phyloP scores from a whole-genome alignment of 2,113 vertebrate genomes.

The Galbula dea region DNA sequence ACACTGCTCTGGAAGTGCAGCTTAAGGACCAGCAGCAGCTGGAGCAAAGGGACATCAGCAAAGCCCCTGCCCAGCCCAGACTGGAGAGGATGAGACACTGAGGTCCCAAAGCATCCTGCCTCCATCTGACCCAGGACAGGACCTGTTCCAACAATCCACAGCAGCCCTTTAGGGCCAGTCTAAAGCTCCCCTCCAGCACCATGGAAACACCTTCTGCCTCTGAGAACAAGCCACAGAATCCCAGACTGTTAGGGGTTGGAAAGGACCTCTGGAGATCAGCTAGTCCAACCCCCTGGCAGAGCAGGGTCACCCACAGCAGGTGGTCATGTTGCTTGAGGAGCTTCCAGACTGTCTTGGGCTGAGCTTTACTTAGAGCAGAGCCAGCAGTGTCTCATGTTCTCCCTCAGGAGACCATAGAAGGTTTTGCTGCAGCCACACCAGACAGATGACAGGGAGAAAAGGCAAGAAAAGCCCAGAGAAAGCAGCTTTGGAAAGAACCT shows the following conservation, averaged over 20 bases:
- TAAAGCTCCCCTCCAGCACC: accelerated
- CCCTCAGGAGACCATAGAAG: accelerated
- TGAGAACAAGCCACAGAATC: background rate
- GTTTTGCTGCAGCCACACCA: background rate
- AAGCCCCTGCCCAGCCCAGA: background rate
- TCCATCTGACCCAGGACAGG: accelerated
- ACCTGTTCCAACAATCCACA: too few relatives aligned
- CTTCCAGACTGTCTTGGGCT: background rate
- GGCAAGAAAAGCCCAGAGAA: background rate
- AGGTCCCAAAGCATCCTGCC: background rate
- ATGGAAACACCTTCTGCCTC: accelerated
- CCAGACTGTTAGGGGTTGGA: too few relatives aligned
- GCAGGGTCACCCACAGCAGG: too few relatives aligned
- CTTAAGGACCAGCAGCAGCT: background rate
- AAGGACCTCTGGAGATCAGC: too few relatives aligned
- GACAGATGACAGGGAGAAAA: background rate
- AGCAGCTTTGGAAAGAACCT: background rate
- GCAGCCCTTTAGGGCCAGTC: background rate
- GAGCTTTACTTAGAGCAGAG: background rate
- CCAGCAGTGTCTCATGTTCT: accelerated
- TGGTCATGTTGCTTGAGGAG: accelerated
- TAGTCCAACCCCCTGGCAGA: too few relatives aligned
- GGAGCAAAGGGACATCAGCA: accelerated
- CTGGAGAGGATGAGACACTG: accelerated
- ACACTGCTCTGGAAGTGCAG: accelerated